Conservation (phyloP, 1,140 invertebrate species). For the Maniola jurtina region DNA sequence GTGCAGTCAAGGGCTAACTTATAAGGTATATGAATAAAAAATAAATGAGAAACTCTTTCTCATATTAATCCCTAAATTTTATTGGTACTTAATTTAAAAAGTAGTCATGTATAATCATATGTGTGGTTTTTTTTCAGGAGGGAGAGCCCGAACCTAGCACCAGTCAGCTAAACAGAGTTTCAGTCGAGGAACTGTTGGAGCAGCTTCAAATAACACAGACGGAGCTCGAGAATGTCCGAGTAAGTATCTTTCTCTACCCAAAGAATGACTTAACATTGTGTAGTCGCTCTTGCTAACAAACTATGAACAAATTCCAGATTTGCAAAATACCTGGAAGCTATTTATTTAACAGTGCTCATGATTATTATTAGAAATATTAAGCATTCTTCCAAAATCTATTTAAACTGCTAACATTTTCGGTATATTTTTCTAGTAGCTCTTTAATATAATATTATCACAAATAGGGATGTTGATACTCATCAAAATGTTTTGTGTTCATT, state of each 20-base stretch:
- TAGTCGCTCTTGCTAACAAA: conserved; percentile 31
- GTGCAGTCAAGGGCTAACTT: no score
- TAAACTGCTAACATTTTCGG: conserved; percentile 17
- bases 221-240: conserved; percentile 91
- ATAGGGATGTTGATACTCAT: background rate
- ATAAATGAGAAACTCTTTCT: no score
- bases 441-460: background rate
- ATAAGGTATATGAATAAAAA: no score
- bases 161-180: conserved; percentile 81
- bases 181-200: conserved; percentile 87
- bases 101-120: no score
- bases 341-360: conserved; percentile 18
- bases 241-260: conserved; percentile 67
- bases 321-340: conserved; percentile 15
- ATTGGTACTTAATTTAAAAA: no score
- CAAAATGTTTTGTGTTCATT: background rate
- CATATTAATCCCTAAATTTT: no score
- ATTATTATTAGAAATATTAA: conserved; percentile 1
- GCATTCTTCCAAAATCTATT: background rate
- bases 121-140: conserved; percentile 73
- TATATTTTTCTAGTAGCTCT: conserved; percentile 5
- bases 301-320: conserved; percentile 13
- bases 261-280: conserved; percentile 15
- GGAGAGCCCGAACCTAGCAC: conserved; percentile 79
- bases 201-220: conserved; percentile 89